Evolutionary conservation across 2,113 vertebrate genomes (phyloP), one percentile per base, ranked within the genome.

Genomic region (Fregata magnificens): DNA sequence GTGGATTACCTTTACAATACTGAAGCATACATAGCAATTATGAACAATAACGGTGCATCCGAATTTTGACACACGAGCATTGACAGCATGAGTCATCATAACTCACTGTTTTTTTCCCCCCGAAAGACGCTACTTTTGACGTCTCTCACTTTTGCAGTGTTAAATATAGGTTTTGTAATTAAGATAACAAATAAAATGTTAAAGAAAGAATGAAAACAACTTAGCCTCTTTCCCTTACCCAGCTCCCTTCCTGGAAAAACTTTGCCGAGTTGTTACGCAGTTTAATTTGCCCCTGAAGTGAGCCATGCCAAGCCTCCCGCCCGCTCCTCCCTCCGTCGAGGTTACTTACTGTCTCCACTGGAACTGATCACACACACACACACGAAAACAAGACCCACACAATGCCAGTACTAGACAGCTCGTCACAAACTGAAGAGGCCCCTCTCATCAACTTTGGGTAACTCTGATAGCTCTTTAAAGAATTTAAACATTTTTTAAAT

Each of bases 31-130:
- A 4, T 1, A 45, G 45, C 80, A 86, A 59, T 71, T 71, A 71
- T 2, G 5, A 95, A 76, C 92, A 86, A 18, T 76, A 95, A 72
- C 45, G 5, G 38, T 5, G 38, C 44, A 58, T 26, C 50, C 0
- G 5, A 76, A 73, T 71, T 90, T 71, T 86, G 71, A 94, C 55
- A 79, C 52, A 40, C 0, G 1, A 92, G 53, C 38, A 7, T 6
- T 28, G 71, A 93, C 36, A 82, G 32, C 67, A 80, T 80, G 86
- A 96, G 72, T 95, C 94, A 96, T 80, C 86, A 38, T 10, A 96
- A 95, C 58, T 59, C 70, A 55, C 47, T 74, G 62, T 31, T n/a
- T 67, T 50, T 40, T 18, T 4, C 1, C 8, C 55, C 47, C 52
- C 2, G 5, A 82, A 95, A 89, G 31, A 85, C 45, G 40, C 28